phyloP scores from a whole-genome alignment of 2,797 vertebrate genomes.

The Thaleichthys pacificus region DNA sequence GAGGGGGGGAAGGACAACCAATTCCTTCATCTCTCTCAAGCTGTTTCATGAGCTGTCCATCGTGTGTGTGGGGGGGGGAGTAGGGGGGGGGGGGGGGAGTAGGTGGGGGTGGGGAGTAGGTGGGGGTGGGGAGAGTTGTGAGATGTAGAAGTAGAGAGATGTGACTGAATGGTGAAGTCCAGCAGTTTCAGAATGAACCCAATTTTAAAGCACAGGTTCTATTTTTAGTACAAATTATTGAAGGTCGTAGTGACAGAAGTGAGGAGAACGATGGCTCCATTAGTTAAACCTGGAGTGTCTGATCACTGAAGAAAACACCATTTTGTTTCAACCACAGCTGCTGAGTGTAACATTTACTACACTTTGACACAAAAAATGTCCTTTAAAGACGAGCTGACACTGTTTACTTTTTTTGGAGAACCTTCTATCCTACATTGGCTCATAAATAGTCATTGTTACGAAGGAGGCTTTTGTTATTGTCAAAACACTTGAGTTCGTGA shows the following conservation, averaged over 20 bases:
- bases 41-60: background rate
- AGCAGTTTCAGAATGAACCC: too few relatives aligned
- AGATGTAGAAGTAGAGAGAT: background rate
- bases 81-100: too few relatives aligned
- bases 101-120: too few relatives aligned
- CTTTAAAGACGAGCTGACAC: background rate
- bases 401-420: background rate
- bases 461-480: conserved; percentile 56
- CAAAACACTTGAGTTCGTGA: conserved; percentile 61
- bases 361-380: background rate
- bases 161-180: too few relatives aligned
- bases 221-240: background rate
- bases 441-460: conserved; percentile 64
- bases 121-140: too few relatives aligned
- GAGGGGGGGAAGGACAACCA: background rate
- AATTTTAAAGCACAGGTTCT: too few relatives aligned
- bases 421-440: conserved; percentile 42
- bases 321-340: background rate
- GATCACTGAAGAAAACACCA: background rate
- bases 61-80: too few relatives aligned
- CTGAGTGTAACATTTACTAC: background rate
- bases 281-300: background rate
- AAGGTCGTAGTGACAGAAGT: background rate
- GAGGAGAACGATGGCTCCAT: background rate
- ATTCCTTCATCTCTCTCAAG: too few relatives aligned